Base-by-base conservation (phyloP, 2,888 invertebrate species). In the Mythimna vitellina region DNA sequence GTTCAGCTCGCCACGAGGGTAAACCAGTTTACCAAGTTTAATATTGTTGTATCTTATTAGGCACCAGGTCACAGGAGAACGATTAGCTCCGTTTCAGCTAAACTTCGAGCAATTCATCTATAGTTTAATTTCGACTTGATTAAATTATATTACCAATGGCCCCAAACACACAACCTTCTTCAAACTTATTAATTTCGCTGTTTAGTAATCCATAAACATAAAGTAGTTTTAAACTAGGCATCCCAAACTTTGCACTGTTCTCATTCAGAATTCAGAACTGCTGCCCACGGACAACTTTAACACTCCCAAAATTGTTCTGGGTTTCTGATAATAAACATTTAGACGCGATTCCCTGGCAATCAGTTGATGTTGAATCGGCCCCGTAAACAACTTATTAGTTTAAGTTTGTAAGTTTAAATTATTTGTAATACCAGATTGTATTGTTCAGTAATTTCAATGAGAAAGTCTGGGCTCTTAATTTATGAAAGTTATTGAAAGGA, bases 231-330 rank as follows among this genome's bases (percentile, higher is more conserved):
- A 54, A 67, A 72, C 80, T 76, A 61, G 35, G 22, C 10, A 46
- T 57, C n/a, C 6, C n/a, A 17, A 65, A 71, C 51, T 83, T 78
- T 35, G 70, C 70, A 74, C 79, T 76, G 72, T 76, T 83, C 65
- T 65, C 54, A 73, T 53, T 73, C 56, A 68, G 49, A 71, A 69
- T 69, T 54, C 56, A 68, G 49, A 73, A 69, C 71, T 54, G 51
- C 32, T 78, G 62, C 75, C 58, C 60, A 20, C 8, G 20, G 57
- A 67, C 61, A 70, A 74, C 29, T 76, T 46, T 70, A 63, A 60
- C 5, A 38, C 46, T 63, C 38, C 29, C 51, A 10, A 68, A 75
- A 78, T 73, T 71, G 62, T 85, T 68, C 49, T 38, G 17, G 46
- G 35, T 49, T 58, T 57, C 17, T 42, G 70, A 73, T 69, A 69